Percentiles rank a stretch among this genome's conserved stretches.
These are phyloP conservation scores for Aphodius granarius DNA, from an alignment of 2,888 invertebrate species.

Conservation along the genomic window DNA sequence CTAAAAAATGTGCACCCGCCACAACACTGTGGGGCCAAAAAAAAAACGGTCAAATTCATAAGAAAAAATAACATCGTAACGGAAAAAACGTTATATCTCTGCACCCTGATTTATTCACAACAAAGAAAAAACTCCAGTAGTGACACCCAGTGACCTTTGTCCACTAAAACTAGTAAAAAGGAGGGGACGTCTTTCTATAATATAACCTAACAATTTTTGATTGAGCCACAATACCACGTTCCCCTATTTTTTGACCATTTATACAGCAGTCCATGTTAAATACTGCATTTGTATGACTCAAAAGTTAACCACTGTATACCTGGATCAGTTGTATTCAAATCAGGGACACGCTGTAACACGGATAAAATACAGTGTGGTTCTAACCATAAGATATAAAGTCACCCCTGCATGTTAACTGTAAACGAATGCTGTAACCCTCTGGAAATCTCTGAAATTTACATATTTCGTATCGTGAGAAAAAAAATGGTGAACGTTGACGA, in stretches of 20 bases:
- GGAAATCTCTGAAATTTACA: background rate
- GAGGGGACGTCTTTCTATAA: background rate
- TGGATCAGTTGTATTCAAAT: conserved; percentile 20
- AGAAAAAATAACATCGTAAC: conserved; percentile 10
- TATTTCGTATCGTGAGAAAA: conserved; percentile 43
- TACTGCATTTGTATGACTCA: background rate
- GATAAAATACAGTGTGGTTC: background rate
- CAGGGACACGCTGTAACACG: conserved; percentile 17
- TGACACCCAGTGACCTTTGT: conserved; percentile 5
- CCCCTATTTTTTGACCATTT: conserved; percentile 19
- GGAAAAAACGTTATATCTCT: conserved; percentile 15
- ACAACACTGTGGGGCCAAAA: conserved; percentile 12
- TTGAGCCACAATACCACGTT: background rate
- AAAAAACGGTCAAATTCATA: conserved; percentile 2
- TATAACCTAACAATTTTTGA: conserved; percentile 1
- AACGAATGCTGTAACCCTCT: background rate
- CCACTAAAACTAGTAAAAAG: background rate
- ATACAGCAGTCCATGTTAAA: background rate
- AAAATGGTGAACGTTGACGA: conserved; percentile 33
- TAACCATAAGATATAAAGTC: background rate
- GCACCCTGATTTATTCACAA: background rate
- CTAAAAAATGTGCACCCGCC: conserved; percentile 9
- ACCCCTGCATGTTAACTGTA: background rate
- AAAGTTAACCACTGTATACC: background rate
- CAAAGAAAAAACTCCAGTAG: background rate